Percentiles rank a stretch among this genome's conserved stretches.
These are phyloP conservation scores for Hecatera dysodea DNA, from an alignment of 2,888 invertebrate species.

Conservation along the genomic window DNA sequence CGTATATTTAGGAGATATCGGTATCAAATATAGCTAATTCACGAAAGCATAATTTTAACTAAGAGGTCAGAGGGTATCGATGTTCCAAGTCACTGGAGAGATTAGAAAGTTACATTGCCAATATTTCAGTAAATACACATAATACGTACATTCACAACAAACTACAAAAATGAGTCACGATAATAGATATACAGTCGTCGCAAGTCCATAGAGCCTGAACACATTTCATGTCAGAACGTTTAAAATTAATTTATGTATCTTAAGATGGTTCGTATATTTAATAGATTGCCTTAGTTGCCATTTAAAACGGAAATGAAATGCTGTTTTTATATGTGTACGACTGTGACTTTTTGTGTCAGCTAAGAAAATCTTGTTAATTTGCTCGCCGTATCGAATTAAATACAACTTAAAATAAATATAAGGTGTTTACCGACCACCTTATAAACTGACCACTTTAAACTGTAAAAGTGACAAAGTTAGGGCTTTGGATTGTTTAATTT, in stretches of 20 bases:
- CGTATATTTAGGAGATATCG: conserved; percentile 49
- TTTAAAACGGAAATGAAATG: conserved; percentile 34
- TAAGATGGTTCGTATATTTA: conserved; percentile 26
- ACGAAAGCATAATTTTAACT: conserved; percentile 69
- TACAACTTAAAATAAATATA: conserved; percentile 12
- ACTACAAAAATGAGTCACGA: conserved; percentile 89
- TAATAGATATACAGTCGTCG: conserved; percentile 88
- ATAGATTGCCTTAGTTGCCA: conserved; percentile 43
- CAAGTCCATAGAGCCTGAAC: conserved; percentile 86
- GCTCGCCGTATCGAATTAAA: conserved; percentile 38
- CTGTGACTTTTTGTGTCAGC: conserved; percentile 15
- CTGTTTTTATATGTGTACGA: conserved; percentile 11
- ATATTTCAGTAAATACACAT: conserved; percentile 88
- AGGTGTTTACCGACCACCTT: background rate
- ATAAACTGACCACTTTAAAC: background rate
- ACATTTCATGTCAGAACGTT: conserved; percentile 49
- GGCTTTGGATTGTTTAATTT: background rate
- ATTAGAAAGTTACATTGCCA: conserved; percentile 84
- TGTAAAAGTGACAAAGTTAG: no score
- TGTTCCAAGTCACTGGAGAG: conserved; percentile 87
- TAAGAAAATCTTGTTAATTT: conserved; percentile 67
- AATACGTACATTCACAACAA: conserved; percentile 90
- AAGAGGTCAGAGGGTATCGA: conserved; percentile 80
- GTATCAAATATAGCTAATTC: conserved; percentile 61
- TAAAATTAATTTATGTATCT: conserved; percentile 39